phyloP scores from a whole-genome alignment of 2,797 vertebrate species.

The Pseudochirops corinnae region DNA sequence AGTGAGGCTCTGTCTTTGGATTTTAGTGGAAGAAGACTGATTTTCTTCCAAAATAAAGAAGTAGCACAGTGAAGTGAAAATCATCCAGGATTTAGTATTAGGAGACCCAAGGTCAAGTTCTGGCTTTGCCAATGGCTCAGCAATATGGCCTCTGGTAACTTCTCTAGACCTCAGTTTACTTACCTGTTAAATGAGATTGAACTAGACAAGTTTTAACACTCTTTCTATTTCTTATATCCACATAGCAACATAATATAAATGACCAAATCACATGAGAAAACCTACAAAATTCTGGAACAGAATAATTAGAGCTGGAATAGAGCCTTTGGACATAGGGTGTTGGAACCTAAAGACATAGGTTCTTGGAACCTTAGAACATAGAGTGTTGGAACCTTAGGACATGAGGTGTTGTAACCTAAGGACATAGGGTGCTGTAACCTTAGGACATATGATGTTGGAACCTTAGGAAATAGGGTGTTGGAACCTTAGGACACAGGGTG shows the following conservation, averaged over 20 bases:
- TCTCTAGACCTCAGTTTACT: neutral
- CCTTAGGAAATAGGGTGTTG: too few species aligned
- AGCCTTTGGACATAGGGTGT: too few species aligned
- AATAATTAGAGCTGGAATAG: neutral
- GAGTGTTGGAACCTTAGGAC: too few species aligned
- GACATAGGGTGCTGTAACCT: too few species aligned
- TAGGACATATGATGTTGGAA: too few species aligned
- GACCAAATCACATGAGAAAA: neutral
- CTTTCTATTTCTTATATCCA: neutral
- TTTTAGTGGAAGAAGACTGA: neutral
- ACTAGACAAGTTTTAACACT: neutral
- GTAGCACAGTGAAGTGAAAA: neutral
- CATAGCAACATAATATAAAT: neutral
- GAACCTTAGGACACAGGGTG: too few species aligned
- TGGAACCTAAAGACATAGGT: too few species aligned
- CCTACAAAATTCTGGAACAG: neutral
- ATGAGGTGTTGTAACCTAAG: too few species aligned
- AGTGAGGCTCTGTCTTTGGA: neutral
- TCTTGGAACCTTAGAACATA: too few species aligned
- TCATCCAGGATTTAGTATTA: slow-evolving; percentile 27
- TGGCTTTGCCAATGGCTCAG: slow-evolving; percentile 53
- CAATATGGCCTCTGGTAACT: slow-evolving; percentile 15
- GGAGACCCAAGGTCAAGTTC: slow-evolving; percentile 61
- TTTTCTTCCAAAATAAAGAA: neutral
- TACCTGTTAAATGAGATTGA: neutral